Evolutionary conservation across 2,797 vertebrate species (phyloP).

Genomic region (Neoniphon sammara): DNA sequence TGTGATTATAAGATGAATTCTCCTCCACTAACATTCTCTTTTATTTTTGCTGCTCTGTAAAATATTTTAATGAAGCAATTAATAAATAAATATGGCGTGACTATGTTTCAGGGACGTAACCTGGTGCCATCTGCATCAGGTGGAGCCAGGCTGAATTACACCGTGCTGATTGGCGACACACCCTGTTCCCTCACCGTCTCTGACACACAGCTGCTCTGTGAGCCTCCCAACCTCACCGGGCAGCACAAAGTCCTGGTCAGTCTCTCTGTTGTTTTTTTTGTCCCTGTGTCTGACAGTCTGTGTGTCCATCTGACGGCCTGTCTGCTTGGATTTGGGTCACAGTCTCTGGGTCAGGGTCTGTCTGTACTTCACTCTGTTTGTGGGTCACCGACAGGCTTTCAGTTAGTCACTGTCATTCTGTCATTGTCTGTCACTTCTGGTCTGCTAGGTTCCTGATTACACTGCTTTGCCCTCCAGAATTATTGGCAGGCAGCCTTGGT

Average conservation of each 20-base stretch:
- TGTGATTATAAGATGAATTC: no score
- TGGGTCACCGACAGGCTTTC: conserved; percentile 66
- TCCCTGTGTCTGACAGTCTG: conserved; percentile 31
- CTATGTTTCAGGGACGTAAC: conserved; percentile 88
- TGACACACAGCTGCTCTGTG: conserved; percentile 94
- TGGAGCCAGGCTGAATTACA: conserved; percentile 94
- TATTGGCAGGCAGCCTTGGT: conserved; percentile 63
- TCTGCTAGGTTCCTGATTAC: conserved; percentile 66
- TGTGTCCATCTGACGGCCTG: conserved; percentile 17
- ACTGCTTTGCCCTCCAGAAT: conserved; percentile 43
- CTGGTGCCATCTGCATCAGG: conserved; percentile 91
- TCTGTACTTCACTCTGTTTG: conserved; percentile 23
- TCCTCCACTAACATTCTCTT: no score
- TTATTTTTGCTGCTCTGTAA: no score
- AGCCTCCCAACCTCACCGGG: conserved; percentile 92
- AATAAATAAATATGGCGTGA: no score
- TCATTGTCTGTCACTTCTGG: conserved; percentile 75
- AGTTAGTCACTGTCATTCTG: conserved; percentile 59
- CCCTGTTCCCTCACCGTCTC: conserved; percentile 93
- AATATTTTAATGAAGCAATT: no score
- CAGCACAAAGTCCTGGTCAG: conserved; percentile 92
- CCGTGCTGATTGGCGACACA: conserved; percentile 91
- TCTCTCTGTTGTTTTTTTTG: conserved; percentile 14
- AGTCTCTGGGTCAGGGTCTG: conserved; percentile 56
- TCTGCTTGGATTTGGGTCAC: not conserved